Evolutionary conservation across 2,113 vertebrate species (phyloP).

Genomic region (Osmerus mordax): DNA sequence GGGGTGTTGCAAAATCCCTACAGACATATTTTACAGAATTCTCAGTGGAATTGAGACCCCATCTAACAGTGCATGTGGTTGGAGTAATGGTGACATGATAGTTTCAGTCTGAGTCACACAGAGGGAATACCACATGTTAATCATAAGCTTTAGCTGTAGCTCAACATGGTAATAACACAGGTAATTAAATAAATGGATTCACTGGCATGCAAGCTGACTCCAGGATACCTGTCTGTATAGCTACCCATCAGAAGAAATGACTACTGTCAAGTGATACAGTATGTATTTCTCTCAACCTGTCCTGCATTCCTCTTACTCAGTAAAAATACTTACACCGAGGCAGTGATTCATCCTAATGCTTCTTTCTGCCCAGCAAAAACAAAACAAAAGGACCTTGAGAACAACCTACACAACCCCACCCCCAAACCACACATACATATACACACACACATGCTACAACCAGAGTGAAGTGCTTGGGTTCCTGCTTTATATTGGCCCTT

Average conservation of each 20-base stretch:
- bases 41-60: constrained; percentile 24
- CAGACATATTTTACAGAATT: constrained; percentile 38
- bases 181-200: too few relatives aligned
- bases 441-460: neutral
- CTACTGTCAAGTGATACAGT: constrained; percentile 32
- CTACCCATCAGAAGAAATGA: neutral
- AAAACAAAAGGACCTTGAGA: constrained; percentile 60
- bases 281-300: constrained; percentile 8
- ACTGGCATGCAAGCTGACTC: too few relatives aligned
- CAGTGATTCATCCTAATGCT: constrained; percentile 53
- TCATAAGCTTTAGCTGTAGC: too few relatives aligned
- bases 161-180: too few relatives aligned
- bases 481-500: neutral
- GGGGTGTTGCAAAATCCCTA: constrained; percentile 41
- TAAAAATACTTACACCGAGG: constrained; percentile 48
- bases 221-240: neutral
- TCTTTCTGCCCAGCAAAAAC: constrained; percentile 54
- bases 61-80: constrained; percentile 18
- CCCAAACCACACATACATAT: constrained; percentile 24
- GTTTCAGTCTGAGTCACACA: neutral
- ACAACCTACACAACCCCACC: constrained; percentile 50
- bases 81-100: constrained; percentile 4
- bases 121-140: neutral
- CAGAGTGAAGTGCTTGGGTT: neutral
- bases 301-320: constrained; percentile 39